These are phyloP conservation scores for Alviniconcha strummeri DNA, from an alignment of 2,888 invertebrate genomes.

Conservation along the genomic window DNA sequence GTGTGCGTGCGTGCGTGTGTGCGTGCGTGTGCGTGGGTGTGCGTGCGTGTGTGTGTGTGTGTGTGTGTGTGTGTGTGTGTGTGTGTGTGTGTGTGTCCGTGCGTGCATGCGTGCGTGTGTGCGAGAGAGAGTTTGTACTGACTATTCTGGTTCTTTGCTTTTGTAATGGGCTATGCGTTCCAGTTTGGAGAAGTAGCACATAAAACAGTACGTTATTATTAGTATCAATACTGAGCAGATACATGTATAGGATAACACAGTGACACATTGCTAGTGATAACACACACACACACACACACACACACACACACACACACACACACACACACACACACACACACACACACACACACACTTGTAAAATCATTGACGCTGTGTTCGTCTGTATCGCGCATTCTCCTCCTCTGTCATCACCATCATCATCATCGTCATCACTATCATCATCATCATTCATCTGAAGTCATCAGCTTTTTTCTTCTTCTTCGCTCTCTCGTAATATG, in stretches of 20 bases:
- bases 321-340: background rate
- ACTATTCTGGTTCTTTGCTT: background rate
- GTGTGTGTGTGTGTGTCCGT: conserved; percentile 6
- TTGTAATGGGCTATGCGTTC: background rate
- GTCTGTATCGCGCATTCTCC: background rate
- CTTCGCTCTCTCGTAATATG: no score
- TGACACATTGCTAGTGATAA: background rate
- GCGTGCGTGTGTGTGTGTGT: conserved; percentile 2
- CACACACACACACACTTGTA: conserved; percentile 1
- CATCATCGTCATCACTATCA: no score
- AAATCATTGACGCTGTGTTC: background rate
- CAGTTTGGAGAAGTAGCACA: background rate
- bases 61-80: conserved; percentile 5
- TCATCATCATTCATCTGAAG: no score
- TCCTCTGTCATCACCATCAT: background rate
- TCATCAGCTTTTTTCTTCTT: no score
- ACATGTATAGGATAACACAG: background rate
- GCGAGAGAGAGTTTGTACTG: background rate
- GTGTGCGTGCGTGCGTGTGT: background rate
- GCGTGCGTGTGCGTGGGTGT: background rate
- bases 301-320: background rate
- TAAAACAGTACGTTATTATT: no score
- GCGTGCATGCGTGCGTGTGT: background rate
- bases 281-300: background rate
- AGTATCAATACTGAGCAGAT: no score